phyloP scores from a whole-genome alignment of 2,113 vertebrate species.

The Zeus faber region DNA sequence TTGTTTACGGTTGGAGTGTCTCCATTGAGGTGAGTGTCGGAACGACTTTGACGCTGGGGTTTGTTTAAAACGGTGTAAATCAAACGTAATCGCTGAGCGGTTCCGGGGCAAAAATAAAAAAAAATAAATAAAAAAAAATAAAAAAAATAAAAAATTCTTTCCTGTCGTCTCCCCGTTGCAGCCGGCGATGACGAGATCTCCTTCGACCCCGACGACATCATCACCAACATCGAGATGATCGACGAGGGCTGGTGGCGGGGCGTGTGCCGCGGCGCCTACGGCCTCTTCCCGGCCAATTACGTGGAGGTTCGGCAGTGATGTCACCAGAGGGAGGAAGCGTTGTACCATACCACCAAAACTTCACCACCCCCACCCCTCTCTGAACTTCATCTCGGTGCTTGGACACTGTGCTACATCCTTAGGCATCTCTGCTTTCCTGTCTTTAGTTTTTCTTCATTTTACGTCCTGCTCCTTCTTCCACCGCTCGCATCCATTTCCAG shows the following conservation, averaged over 20 bases:
- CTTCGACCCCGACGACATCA: constrained; percentile 96
- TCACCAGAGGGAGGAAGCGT: constrained; percentile 14
- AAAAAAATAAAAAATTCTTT: no score
- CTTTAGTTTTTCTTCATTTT: background rate
- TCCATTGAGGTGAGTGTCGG: no score
- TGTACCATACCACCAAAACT: constrained; percentile 6
- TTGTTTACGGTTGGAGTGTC: no score
- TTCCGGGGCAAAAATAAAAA: no score
- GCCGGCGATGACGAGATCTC: constrained; percentile 96
- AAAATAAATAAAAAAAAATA: no score
- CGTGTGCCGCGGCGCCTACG: constrained; percentile 86
- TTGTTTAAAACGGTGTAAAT: no score
- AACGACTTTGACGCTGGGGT: no score
- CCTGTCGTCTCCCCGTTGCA: constrained; percentile 57
- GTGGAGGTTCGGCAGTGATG: constrained; percentile 88
- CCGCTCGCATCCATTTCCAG: background rate
- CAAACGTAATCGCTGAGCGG: no score
- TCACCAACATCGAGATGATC: constrained; percentile 99
- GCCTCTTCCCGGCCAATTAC: constrained; percentile 96
- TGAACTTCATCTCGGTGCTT: constrained; percentile 29
- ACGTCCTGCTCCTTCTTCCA: background rate
- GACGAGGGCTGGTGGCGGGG: constrained; percentile 98
- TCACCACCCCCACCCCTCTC: constrained; percentile 6
- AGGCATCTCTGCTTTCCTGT: constrained; percentile 32
- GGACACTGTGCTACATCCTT: constrained; percentile 40